Percentiles rank a stretch among this genome's conserved stretches.
phyloP scores from a whole-genome alignment of 2,113 vertebrate genomes.

The Eublepharis macularius region DNA sequence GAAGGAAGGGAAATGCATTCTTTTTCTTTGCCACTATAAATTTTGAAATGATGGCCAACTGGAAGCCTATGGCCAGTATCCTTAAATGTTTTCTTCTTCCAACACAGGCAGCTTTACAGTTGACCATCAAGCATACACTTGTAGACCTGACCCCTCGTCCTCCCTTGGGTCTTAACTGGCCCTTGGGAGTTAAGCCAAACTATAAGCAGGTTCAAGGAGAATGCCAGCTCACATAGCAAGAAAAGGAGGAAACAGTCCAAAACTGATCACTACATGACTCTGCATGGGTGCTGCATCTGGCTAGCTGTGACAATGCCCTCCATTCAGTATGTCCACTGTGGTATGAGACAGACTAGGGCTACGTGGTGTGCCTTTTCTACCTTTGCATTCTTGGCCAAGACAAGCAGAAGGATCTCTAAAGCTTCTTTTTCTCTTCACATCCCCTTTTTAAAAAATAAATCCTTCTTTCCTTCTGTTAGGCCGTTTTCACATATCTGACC shows the following conservation, averaged over 20 bases:
- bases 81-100: not conserved
- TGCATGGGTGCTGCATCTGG: not conserved
- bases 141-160: not conserved
- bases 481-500: too few relatives aligned
- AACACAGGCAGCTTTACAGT: not conserved
- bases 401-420: not conserved
- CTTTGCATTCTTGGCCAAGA: not conserved
- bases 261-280: not conserved
- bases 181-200: not conserved
- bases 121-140: not conserved
- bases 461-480: too few relatives aligned
- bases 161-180: not conserved
- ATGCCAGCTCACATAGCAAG: not conserved
- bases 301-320: not conserved
- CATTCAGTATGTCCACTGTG: not conserved
- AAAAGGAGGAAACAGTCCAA: not conserved
- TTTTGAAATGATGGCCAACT: not conserved
- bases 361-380: not conserved
- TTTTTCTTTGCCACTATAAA: not conserved
- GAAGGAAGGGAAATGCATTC: not conserved
- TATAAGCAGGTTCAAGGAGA: not conserved
- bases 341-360: not conserved
- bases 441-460: too few relatives aligned
- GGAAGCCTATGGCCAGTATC: not conserved
- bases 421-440: too few relatives aligned